A percentile compares a stretch with the other conserved stretches of the same genome.
phyloP scores from a whole-genome alignment of 2,797 vertebrate genomes.

The Hippoglossus hippoglossus region DNA sequence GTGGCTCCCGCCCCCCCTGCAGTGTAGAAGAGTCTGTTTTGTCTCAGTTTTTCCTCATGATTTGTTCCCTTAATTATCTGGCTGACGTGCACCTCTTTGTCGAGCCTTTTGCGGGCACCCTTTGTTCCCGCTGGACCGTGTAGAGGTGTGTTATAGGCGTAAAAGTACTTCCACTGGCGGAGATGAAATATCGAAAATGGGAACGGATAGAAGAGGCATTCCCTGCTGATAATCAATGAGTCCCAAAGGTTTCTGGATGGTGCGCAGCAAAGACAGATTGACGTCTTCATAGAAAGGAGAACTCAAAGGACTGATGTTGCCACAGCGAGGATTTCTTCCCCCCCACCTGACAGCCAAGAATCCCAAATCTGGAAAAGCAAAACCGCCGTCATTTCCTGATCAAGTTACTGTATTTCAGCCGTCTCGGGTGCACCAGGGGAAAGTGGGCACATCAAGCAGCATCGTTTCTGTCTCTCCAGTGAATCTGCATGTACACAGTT shows the following conservation, averaged over 20 bases:
- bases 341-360: slow-evolving; percentile 39
- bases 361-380: slow-evolving; percentile 46
- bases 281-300: slow-evolving; percentile 53
- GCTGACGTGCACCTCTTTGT: slow-evolving; percentile 65
- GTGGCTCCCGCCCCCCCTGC: slow-evolving; percentile 36
- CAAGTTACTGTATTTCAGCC: slow-evolving; percentile 34
- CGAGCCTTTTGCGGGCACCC: slow-evolving; percentile 43
- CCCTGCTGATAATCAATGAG: slow-evolving; percentile 52
- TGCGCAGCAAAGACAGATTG: slow-evolving; percentile 53
- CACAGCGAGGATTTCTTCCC: slow-evolving; percentile 23
- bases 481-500: slow-evolving; percentile 69
- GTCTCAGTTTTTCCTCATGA: slow-evolving; percentile 64
- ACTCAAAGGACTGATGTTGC: slow-evolving; percentile 53
- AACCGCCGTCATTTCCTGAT: slow-evolving; percentile 25
- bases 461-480: slow-evolving; percentile 45
- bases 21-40: slow-evolving; percentile 55
- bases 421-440: slow-evolving; percentile 54
- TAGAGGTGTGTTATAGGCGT: slow-evolving; percentile 43
- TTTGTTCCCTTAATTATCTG: slow-evolving; percentile 79
- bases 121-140: slow-evolving; percentile 60
- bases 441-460: slow-evolving; percentile 47
- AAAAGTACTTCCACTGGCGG: slow-evolving; percentile 42
- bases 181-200: slow-evolving; percentile 52
- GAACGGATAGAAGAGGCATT: slow-evolving; percentile 42
- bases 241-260: slow-evolving; percentile 46